phyloP scores from a whole-genome alignment of 2,797 vertebrate genomes.

The Moxostoma hubbsi region DNA sequence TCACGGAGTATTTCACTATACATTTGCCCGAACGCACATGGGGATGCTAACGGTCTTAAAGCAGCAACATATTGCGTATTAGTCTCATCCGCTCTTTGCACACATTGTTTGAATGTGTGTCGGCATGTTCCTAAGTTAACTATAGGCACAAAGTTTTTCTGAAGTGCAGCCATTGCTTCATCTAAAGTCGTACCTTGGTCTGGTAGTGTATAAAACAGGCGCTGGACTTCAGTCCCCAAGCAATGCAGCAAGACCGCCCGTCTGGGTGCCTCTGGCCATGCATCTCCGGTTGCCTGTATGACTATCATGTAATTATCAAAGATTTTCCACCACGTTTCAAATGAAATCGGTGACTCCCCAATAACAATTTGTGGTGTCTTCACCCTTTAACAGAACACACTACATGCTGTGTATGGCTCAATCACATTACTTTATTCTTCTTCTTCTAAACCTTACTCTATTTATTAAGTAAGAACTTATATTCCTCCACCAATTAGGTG shows the following conservation, averaged over 20 bases:
- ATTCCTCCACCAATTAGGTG: no score
- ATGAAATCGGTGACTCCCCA: conserved; percentile 31
- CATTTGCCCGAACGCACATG: conserved; percentile 26
- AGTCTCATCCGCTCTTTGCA: conserved; percentile 25
- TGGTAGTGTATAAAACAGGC: conserved; percentile 32
- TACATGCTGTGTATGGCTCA: no score
- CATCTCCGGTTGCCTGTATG: conserved; percentile 23
- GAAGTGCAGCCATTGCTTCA: conserved; percentile 17
- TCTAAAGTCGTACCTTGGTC: conserved; percentile 13
- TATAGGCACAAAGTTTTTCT: conserved; percentile 31
- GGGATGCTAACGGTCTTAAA: neutral
- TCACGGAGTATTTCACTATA: conserved; percentile 28
- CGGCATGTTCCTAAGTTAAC: neutral
- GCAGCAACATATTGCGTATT: conserved; percentile 23
- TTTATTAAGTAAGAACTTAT: no score
- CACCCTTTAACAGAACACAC: no score
- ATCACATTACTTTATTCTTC: no score
- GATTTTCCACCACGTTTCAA: conserved; percentile 30
- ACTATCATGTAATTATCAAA: conserved; percentile 49
- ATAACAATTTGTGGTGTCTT: neutral
- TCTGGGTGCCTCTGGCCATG: conserved; percentile 28
- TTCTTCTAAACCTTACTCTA: no score
- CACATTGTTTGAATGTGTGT: conserved; percentile 22
- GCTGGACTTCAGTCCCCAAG: conserved; percentile 33
- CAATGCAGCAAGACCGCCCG: conserved; percentile 39